Evolutionary conservation across 2,888 invertebrate species (phyloP).

Genomic region (Lepetodrilus schrolli): DNA sequence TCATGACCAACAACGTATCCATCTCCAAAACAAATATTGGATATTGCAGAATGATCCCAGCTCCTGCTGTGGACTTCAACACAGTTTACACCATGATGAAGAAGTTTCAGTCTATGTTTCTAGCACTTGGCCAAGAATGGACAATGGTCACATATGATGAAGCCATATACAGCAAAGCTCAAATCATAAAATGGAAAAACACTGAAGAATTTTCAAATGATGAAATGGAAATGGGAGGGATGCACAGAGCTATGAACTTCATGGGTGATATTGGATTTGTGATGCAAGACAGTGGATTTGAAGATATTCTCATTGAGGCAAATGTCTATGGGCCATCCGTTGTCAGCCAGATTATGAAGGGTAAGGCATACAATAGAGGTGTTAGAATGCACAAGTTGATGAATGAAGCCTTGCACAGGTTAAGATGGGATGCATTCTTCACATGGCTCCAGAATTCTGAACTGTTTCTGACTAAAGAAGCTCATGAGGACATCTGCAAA

Average conservation of each 20-base stretch:
- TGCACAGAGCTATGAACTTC: constrained; percentile 35
- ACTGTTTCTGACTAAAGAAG: not conserved
- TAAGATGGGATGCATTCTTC: not conserved
- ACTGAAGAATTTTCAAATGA: constrained; percentile 27
- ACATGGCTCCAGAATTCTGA: not conserved
- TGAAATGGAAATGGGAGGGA: constrained; percentile 34
- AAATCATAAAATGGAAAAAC: constrained; percentile 36
- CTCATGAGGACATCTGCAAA: not conserved
- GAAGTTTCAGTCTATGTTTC: constrained; percentile 21
- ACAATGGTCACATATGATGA: constrained; percentile 35
- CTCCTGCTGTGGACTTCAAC: constrained; percentile 30
- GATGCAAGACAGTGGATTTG: constrained; percentile 25
- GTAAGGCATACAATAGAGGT: constrained; percentile 34
- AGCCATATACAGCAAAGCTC: constrained; percentile 38
- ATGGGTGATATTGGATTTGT: constrained; percentile 28
- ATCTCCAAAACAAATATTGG: constrained; percentile 10
- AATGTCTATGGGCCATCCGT: constrained; percentile 26
- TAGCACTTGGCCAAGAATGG: constrained; percentile 30
- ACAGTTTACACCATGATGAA: constrained; percentile 32
- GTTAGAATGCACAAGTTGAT: constrained; percentile 6
- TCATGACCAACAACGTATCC: not conserved
- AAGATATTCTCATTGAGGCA: constrained; percentile 16
- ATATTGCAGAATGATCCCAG: constrained; percentile 30
- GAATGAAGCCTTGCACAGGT: not conserved
- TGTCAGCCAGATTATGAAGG: constrained; percentile 27